Conservation (phyloP, 2,888 invertebrate species). For the Mythimna loreyi region DNA sequence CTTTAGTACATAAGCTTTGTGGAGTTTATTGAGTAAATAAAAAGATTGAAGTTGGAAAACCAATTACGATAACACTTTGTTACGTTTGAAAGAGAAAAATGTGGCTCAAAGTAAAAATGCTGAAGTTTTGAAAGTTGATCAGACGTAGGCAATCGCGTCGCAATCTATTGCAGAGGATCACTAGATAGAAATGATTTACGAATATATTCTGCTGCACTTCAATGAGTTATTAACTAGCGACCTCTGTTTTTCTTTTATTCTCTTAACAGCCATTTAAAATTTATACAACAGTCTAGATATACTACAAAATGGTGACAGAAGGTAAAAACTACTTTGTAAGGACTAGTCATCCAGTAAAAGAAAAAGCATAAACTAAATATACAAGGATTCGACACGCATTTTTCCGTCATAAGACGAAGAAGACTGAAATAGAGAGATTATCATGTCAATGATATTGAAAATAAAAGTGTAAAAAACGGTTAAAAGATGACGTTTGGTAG, state of each 20-base stretch:
- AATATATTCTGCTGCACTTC: slow-evolving; percentile 46
- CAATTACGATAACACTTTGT: slow-evolving; percentile 60
- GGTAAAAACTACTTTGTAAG: slow-evolving; percentile 1
- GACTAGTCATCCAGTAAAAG: no score
- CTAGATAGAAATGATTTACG: slow-evolving; percentile 42
- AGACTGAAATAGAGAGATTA: no score
- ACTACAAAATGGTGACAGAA: slow-evolving; percentile 23
- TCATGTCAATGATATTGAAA: no score
- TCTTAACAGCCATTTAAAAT: slow-evolving; percentile 44
- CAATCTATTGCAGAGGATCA: slow-evolving; percentile 3
- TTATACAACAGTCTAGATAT: slow-evolving; percentile 21
- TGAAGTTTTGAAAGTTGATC: slow-evolving; percentile 29
- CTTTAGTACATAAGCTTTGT: slow-evolving; percentile 65
- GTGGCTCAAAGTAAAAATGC: slow-evolving; percentile 12
- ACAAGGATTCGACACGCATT: not conserved
- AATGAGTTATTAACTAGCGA: slow-evolving; percentile 51
- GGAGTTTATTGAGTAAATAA: slow-evolving; percentile 61
- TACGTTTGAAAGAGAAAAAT: slow-evolving; percentile 31
- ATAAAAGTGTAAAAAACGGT: no score
- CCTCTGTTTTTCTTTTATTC: slow-evolving; percentile 26
- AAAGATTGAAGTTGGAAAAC: slow-evolving; percentile 62
- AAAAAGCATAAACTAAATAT: not conserved
- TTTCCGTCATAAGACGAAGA: not conserved
- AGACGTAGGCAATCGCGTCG: slow-evolving; percentile 4
- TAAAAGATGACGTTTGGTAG: not conserved